Percentiles rank a stretch among this genome's conserved stretches.
phyloP scores from a whole-genome alignment of 1,140 invertebrate genomes.

The Babylonia areolata region DNA sequence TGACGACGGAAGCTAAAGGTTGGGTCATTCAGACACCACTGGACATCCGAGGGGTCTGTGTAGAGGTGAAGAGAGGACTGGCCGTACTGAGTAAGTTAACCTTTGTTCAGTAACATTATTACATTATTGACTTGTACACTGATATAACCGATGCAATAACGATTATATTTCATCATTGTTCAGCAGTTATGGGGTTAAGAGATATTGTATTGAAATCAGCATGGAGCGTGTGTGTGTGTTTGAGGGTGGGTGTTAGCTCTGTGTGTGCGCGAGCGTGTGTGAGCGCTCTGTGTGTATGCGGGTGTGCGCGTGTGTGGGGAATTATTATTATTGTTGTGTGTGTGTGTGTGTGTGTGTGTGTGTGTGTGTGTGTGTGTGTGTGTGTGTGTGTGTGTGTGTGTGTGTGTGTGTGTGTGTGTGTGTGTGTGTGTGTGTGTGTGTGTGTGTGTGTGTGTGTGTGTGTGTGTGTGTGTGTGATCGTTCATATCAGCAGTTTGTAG shows the following conservation, averaged over 20 bases:
- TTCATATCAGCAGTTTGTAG: neutral
- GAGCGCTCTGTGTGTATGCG: neutral
- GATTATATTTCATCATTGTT: neutral
- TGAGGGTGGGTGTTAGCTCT: neutral
- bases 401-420: slow-evolving; percentile 16
- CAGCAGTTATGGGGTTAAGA: neutral
- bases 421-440: neutral
- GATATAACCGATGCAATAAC: neutral
- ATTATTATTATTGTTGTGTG: neutral
- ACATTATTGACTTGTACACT: no score
- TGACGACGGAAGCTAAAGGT: no score
- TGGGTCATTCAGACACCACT: no score
- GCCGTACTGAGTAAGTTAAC: no score
- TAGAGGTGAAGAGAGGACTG: no score
- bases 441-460: slow-evolving; percentile 1
- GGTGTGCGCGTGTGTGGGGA: no score
- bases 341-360: neutral
- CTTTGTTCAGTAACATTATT: no score
- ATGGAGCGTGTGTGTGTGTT: neutral
- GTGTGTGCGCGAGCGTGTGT: neutral
- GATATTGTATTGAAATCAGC: neutral
- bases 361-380: neutral
- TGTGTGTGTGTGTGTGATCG: neutral
- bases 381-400: neutral
- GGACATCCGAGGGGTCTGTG: no score